Evolutionary conservation across 2,888 invertebrate species (phyloP).

Genomic region (Brassicogethes aeneus): DNA sequence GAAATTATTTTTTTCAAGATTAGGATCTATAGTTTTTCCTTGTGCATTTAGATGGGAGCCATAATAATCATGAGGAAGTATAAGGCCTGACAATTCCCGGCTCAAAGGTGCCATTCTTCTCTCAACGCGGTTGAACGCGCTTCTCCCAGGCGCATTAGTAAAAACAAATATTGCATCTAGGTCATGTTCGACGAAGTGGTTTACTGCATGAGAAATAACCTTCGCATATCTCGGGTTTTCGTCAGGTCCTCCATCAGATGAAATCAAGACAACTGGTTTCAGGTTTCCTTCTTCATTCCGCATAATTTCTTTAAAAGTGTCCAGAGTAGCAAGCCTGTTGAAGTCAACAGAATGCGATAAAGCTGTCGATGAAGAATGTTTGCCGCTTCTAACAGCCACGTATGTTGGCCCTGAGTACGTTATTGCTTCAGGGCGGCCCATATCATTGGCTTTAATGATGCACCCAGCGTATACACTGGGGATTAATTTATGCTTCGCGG

Average conservation of each 20-base stretch:
- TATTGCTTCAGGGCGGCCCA: slow-evolving; percentile 29
- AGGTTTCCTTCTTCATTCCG: slow-evolving; percentile 1
- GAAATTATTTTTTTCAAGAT: slow-evolving; percentile 7
- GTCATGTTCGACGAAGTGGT: slow-evolving; percentile 7
- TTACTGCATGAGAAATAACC: slow-evolving; percentile 11
- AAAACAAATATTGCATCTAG: slow-evolving; percentile 24
- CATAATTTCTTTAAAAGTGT: no score
- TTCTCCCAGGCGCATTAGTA: slow-evolving; percentile 30
- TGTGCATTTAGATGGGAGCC: slow-evolving; percentile 1
- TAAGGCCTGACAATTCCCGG: slow-evolving; percentile 20
- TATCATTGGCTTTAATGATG: slow-evolving; percentile 18
- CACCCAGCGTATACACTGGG: slow-evolving; percentile 17
- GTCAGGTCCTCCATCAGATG: slow-evolving; percentile 21
- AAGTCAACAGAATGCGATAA: slow-evolving; percentile 13
- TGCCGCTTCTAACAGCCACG: slow-evolving; percentile 28
- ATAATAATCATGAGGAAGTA: slow-evolving; percentile 9
- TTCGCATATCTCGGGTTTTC: slow-evolving; percentile 23
- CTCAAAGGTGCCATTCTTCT: slow-evolving; percentile 33
- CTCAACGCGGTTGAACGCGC: slow-evolving; percentile 32
- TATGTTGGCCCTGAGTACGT: slow-evolving; percentile 37
- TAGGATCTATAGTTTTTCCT: slow-evolving; percentile 6
- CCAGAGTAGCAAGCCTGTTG: no score
- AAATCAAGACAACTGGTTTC: slow-evolving; percentile 23
- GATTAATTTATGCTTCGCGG: slow-evolving; percentile 17
- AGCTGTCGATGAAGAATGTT: slow-evolving; percentile 16